phyloP scores from a whole-genome alignment of 2,888 invertebrate species.

The Actias luna region DNA sequence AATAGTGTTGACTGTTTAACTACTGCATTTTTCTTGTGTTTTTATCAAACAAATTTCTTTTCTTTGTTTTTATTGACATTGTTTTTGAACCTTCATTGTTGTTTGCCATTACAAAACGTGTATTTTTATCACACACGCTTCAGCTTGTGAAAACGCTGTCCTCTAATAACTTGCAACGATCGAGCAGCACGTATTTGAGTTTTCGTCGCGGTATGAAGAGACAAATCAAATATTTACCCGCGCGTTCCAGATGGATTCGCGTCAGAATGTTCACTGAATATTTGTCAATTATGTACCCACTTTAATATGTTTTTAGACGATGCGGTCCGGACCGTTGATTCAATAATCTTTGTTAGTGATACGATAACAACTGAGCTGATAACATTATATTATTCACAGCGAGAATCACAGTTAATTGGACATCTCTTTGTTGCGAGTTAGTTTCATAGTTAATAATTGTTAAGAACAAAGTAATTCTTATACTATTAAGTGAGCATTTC shows the following conservation, averaged over 20 bases:
- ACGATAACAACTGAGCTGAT: neutral
- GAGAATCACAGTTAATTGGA: neutral
- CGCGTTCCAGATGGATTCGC: slow-evolving; percentile 28
- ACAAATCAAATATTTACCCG: slow-evolving; percentile 51
- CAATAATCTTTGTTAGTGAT: neutral
- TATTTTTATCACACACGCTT: neutral
- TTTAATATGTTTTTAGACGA: slow-evolving; percentile 6
- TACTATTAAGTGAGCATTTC: too few relatives aligned
- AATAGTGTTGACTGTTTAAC: too few relatives aligned
- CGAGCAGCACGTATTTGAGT: slow-evolving; percentile 24
- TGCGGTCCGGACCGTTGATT: neutral
- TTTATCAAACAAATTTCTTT: too few relatives aligned
- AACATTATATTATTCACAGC: neutral
- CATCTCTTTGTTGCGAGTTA: neutral
- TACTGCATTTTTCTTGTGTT: too few relatives aligned
- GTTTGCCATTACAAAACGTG: neutral
- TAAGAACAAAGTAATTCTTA: too few relatives aligned
- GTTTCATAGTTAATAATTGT: too few relatives aligned
- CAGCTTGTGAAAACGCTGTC: neutral
- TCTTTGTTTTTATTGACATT: too few relatives aligned
- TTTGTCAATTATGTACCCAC: slow-evolving; percentile 19
- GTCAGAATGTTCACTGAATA: slow-evolving; percentile 26
- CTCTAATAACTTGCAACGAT: slow-evolving; percentile 11
- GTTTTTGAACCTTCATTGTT: too few relatives aligned
- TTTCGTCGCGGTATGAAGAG: slow-evolving; percentile 20